A percentile compares a stretch with the other conserved stretches of the same genome.
These are phyloP conservation scores for Scomber japonicus DNA, from an alignment of 2,113 vertebrate species.

Conservation along the genomic window DNA sequence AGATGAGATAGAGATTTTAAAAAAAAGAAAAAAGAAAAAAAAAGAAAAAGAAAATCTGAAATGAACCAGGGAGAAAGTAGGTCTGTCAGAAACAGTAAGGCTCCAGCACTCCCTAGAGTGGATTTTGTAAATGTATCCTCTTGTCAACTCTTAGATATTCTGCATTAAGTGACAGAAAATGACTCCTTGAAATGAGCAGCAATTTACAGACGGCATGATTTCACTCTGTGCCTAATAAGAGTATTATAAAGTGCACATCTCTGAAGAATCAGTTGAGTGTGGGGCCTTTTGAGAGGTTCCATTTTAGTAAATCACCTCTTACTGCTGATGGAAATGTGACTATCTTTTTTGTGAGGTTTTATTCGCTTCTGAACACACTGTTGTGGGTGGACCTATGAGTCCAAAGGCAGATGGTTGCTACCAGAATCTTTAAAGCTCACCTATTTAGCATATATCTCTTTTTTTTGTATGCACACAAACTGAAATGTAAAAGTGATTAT, in stretches of 20 bases:
- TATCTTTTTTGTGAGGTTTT: constrained; percentile 11
- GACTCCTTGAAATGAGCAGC: constrained; percentile 40
- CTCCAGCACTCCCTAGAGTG: constrained; percentile 15
- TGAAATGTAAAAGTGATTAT: too few relatives aligned
- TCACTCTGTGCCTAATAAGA: constrained; percentile 45
- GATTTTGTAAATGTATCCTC: constrained; percentile 43
- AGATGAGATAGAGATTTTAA: constrained; percentile 23
- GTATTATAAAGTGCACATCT: constrained; percentile 44
- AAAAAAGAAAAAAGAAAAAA: neutral
- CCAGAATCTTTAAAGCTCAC: too few relatives aligned
- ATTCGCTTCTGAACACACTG: constrained; percentile 21
- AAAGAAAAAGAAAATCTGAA: constrained; percentile 9
- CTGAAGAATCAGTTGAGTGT: constrained; percentile 32
- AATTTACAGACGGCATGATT: constrained; percentile 39
- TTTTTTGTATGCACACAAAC: too few relatives aligned
- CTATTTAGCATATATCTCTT: too few relatives aligned
- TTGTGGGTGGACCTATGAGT: constrained; percentile 14
- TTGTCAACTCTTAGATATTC: constrained; percentile 38
- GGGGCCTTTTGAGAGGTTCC: constrained; percentile 37
- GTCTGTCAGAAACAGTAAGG: constrained; percentile 48
- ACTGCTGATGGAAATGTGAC: constrained; percentile 17
- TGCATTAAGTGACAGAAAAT: constrained; percentile 55
- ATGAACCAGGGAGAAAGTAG: constrained; percentile 35
- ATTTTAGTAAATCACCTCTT: constrained; percentile 43
- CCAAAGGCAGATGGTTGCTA: neutral